Conservation (phyloP, 2,113 vertebrate species). For the Varanus komodoensis region DNA sequence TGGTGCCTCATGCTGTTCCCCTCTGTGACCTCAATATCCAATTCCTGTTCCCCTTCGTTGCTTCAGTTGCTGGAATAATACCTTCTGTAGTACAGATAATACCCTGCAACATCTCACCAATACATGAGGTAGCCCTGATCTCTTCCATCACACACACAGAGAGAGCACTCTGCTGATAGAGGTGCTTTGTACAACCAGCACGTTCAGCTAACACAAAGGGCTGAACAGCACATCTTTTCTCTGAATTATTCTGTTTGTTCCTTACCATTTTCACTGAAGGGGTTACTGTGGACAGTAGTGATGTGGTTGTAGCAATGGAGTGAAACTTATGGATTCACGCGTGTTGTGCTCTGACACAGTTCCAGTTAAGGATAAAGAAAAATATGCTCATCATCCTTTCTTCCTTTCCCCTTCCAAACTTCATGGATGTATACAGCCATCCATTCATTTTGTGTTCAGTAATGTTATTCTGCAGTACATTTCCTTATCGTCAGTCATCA, state of each 20-base stretch:
- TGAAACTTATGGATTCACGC: background rate
- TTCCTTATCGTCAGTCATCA: slow-evolving; percentile 19
- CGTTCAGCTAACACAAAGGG: slow-evolving; percentile 45
- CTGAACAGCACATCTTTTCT: slow-evolving; percentile 40
- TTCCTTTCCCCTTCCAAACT: background rate
- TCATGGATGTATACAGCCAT: background rate
- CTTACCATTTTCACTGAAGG: slow-evolving; percentile 31
- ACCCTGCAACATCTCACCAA: slow-evolving; percentile 42
- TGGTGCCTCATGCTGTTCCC: slow-evolving; percentile 53
- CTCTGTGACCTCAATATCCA: slow-evolving; percentile 64
- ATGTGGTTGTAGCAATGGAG: background rate
- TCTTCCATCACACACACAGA: slow-evolving; percentile 30
- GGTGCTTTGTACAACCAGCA: slow-evolving; percentile 38
- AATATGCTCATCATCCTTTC: background rate
- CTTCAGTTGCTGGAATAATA: slow-evolving; percentile 57
- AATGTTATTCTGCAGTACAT: background rate
- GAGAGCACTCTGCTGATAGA: background rate
- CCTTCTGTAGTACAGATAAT: slow-evolving; percentile 56
- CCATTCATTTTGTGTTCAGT: background rate
- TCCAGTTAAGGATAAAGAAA: background rate
- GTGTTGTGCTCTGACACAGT: background rate
- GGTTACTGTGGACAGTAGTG: slow-evolving; percentile 5
- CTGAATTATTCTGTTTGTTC: slow-evolving; percentile 58
- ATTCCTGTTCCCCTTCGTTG: slow-evolving; percentile 57
- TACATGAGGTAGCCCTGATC: slow-evolving; percentile 2